Evolutionary conservation across 2,113 vertebrate species (phyloP).

Genomic region (Diphyllodes magnificus): DNA sequence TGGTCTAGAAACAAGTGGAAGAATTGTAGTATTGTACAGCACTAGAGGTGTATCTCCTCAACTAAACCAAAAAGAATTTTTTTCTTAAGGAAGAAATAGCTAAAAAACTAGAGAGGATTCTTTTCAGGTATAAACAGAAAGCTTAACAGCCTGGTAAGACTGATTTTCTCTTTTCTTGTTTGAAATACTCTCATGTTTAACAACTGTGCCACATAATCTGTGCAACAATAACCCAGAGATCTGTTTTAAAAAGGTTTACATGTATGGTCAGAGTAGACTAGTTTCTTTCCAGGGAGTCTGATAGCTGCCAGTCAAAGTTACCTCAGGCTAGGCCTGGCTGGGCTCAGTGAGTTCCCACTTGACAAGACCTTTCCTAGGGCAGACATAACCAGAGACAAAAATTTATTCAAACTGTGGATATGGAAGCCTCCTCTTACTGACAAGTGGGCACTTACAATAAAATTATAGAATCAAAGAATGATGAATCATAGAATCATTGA

Average conservation of each 20-base stretch:
- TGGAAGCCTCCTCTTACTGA: not conserved
- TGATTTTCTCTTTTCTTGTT: not conserved
- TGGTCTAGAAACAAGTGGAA: not conserved
- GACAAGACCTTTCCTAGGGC: not conserved
- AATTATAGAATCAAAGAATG: not conserved
- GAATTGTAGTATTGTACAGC: not conserved
- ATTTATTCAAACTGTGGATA: not conserved
- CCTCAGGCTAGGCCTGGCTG: not conserved
- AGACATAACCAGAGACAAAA: not conserved
- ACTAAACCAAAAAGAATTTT: not conserved
- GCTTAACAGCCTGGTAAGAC: not conserved
- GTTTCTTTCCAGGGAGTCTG: not conserved
- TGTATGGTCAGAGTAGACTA: not conserved
- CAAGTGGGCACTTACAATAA: not conserved
- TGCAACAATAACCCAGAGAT: not conserved
- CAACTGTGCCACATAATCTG: not conserved
- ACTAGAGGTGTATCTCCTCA: fast-evolving
- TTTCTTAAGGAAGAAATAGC: not conserved
- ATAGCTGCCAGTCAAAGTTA: not conserved
- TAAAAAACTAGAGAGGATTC: not conserved
- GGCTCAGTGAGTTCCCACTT: not conserved
- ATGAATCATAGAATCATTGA: not conserved
- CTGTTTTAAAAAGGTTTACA: not conserved
- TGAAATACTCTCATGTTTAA: not conserved
- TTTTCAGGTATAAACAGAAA: not conserved